Percentiles rank a stretch among this genome's conserved stretches.
phyloP scores from a whole-genome alignment of 64 coral and sea anemone species.

The Porites australiensis region DNA sequence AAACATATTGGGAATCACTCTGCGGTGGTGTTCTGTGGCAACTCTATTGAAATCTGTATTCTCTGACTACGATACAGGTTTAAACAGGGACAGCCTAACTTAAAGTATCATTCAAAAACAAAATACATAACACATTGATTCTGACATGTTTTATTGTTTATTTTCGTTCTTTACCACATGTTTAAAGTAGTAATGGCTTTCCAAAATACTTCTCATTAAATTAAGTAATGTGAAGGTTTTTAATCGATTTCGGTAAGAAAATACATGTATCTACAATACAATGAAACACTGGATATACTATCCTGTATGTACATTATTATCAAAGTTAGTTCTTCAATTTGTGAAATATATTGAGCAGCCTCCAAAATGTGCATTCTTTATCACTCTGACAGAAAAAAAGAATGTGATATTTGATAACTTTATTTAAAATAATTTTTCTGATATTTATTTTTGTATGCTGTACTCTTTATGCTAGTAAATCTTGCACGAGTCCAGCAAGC shows the following conservation, averaged over 20 bases:
- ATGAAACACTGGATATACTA: conserved; percentile 23
- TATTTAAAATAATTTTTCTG: conserved; percentile 28
- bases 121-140: no score
- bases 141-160: no score
- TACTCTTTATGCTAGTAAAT: not conserved
- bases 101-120: no score
- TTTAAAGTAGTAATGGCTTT: not conserved
- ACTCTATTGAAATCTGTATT: no score
- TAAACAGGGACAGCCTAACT: no score
- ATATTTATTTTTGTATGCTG: not conserved
- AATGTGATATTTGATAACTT: not conserved
- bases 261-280: conserved; percentile 24
- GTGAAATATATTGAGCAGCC: not conserved
- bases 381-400: not conserved
- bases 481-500: not conserved
- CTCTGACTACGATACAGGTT: no score
- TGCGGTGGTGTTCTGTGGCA: no score
- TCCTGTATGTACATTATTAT: conserved; percentile 11
- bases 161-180: not conserved
- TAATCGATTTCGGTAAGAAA: not conserved
- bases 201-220: not conserved
- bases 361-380: not conserved
- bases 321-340: not conserved
- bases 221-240: not conserved
- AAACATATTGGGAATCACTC: no score